These are phyloP conservation scores for Neodiprion lecontei DNA, from an alignment of 1,140 invertebrate species.

Conservation along the genomic window DNA sequence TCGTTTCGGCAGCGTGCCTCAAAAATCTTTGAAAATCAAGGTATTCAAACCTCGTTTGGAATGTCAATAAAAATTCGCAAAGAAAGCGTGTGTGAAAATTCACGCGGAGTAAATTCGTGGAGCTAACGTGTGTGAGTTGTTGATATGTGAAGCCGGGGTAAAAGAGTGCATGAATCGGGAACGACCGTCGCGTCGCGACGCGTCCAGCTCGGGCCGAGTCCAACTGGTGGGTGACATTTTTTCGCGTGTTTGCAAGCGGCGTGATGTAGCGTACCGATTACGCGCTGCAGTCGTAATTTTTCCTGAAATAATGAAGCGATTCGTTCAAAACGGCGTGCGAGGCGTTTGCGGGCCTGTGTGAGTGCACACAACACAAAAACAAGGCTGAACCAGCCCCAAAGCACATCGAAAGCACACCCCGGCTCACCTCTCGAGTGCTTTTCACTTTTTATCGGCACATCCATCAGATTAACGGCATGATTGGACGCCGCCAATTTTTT, in stretches of 20 bases:
- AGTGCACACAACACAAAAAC: too few species aligned
- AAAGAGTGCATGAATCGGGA: not conserved
- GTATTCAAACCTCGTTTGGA: too few species aligned
- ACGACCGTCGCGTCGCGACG: not conserved
- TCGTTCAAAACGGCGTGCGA: constrained; percentile 18
- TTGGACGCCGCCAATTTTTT: not conserved
- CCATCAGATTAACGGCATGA: constrained; percentile 1
- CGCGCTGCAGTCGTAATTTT: constrained; percentile 32
- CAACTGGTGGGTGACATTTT: constrained; percentile 30
- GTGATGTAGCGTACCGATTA: constrained; percentile 33
- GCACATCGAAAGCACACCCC: not conserved
- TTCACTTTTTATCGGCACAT: constrained; percentile 7
- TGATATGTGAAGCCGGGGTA: too few species aligned
- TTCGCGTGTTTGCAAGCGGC: constrained; percentile 29
- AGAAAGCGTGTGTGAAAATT: too few species aligned
- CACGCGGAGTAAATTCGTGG: too few species aligned
- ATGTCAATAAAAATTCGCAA: too few species aligned
- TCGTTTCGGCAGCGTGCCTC: too few species aligned
- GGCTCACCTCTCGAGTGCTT: not conserved
- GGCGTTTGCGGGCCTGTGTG: not conserved
- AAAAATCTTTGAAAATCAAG: too few species aligned
- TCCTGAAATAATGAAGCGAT: constrained; percentile 35
- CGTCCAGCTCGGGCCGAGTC: not conserved
- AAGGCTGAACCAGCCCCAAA: not conserved
- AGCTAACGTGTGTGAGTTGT: too few species aligned